Evolutionary conservation across 2,797 vertebrate species (phyloP), one percentile per base, ranked within the genome.

Genomic region (Schizopygopsis pylzovi): DNA sequence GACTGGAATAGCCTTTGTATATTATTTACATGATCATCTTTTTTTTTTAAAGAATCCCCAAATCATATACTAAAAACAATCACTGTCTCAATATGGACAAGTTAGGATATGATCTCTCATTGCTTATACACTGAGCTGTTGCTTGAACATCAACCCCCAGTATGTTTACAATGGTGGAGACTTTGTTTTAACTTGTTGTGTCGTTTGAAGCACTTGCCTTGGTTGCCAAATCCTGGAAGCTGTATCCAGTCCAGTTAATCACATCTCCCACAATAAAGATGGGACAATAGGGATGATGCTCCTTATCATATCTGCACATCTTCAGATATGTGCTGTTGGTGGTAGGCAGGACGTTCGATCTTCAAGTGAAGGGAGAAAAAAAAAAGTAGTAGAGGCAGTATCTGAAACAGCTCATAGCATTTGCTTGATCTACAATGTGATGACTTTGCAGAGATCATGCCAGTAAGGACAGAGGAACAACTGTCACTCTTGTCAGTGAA

Each of bases 201-300:
- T 65, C 7, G n/a, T 84, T 33, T 37, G 20, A 45, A 47, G 63
- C 72, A 86, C 85, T 90, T 92, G 96, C 97, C 97, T 96, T 94
- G 3, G 79, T 86, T 59, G 97, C 97, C 92, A 99, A 96, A 11
- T 97, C 95, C 90, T 97, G 95, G 91, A 98, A 99, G 90, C 93
- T 61, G 2, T 94, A 92, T 78, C 97, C 97, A 0, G 97, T 92
- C 94, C 94, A 94, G 33, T 77, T 89, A 81, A 98, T 93, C 25
- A 99, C 86, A 41, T 96, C 94, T 10, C 97, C 95, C 63, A 99
- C 92, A 7, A 93, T 92, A 84, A 99, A 99, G 89, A 99, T 98
- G 88, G 98, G 98, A 87, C 98, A 99, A 92, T 98, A 99, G 15
- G 92, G 96, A 83, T 96, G 91, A 37, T 92, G 83, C 25, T 92